Evolutionary conservation across 2,888 invertebrate species (phyloP).

Genomic region (Liopterus haemorrhoidalis): DNA sequence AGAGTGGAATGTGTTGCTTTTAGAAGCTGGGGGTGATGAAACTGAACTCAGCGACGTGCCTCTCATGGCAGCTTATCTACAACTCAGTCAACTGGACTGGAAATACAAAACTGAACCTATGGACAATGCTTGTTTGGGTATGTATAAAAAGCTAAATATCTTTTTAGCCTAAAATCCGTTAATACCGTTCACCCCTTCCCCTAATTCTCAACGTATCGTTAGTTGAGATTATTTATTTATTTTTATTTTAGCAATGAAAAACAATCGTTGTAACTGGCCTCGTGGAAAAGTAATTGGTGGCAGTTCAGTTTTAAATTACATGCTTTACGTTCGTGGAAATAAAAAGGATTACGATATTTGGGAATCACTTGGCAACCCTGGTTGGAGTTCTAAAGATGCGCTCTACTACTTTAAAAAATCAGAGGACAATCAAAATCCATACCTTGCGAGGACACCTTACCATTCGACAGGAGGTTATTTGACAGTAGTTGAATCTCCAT

Average conservation of each 20-base stretch:
- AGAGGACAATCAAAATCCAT: constrained; percentile 84
- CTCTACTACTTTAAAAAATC: constrained; percentile 85
- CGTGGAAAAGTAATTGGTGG: constrained; percentile 90
- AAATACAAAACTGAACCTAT: constrained; percentile 89
- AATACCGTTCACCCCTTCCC: too few species aligned
- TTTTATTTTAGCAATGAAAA: constrained; percentile 66
- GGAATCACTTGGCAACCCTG: constrained; percentile 80
- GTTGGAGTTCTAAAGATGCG: constrained; percentile 79
- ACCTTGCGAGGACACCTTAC: constrained; percentile 69
- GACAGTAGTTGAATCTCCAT: constrained; percentile 81
- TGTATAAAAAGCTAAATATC: constrained; percentile 39
- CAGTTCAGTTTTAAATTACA: constrained; percentile 82
- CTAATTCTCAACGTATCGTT: neutral
- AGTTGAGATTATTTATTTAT: neutral
- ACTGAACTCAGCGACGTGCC: constrained; percentile 88
- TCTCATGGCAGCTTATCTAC: constrained; percentile 78
- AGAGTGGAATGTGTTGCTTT: constrained; percentile 70
- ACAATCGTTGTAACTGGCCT: constrained; percentile 83
- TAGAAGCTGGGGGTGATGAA: constrained; percentile 87
- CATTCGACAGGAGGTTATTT: constrained; percentile 76
- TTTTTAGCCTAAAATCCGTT: too few species aligned
- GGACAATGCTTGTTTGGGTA: constrained; percentile 74
- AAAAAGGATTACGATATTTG: constrained; percentile 84
- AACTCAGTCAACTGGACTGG: constrained; percentile 84
- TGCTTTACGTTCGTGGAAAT: constrained; percentile 87